Evolutionary conservation across 2,888 invertebrate species (phyloP), one percentile per base, ranked within the genome.

Genomic region (Drosophila ezoana): DNA sequence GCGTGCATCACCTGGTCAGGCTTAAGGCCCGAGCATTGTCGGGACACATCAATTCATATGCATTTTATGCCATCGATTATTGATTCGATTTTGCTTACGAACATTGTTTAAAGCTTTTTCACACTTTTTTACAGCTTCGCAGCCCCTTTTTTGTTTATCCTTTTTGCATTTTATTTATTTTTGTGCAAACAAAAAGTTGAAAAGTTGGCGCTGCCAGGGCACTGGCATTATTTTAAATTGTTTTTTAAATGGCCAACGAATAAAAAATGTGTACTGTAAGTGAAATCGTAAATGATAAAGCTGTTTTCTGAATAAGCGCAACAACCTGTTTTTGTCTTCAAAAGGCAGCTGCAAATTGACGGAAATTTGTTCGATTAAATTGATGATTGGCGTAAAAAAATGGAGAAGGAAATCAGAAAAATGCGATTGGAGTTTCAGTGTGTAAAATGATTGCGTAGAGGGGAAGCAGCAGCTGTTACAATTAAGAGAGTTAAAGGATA

Each of bases 221-320:
- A 47, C 38, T 62, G 64, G 68, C 69, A 74, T 65, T 71, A 74
- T 67, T 72, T 78, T 45, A 63, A 83, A 82, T 77, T 83, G 78
- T 64, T 67, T 83, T 82, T 63, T 79, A 77, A 83, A 74, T 72
- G 65, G 67, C 61, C 63, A 62, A 47, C 74, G 63, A 66, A 79
- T 45, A 69, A 69, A 54, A 41, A 51, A 14, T 28, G 2, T 28
- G 2, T 8, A 2, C 28, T 43, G 23, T 41, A 43, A 66, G 52
- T 66, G 53, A 57, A 70, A 51, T 37, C 23, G 28, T 48, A 48
- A 65, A 35, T 45, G 35, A 40, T 20, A 18, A 41, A 45, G 16
- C 37, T 13, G 38, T 40, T 9, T 20, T 43, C 11, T 8, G 41
- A 33, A 18, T 28, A 48, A 18, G 33, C 35, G 13, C 32, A 40